Evolutionary conservation across 2,113 vertebrate species (phyloP).

Genomic region (Neolamprologus falcicula): DNA sequence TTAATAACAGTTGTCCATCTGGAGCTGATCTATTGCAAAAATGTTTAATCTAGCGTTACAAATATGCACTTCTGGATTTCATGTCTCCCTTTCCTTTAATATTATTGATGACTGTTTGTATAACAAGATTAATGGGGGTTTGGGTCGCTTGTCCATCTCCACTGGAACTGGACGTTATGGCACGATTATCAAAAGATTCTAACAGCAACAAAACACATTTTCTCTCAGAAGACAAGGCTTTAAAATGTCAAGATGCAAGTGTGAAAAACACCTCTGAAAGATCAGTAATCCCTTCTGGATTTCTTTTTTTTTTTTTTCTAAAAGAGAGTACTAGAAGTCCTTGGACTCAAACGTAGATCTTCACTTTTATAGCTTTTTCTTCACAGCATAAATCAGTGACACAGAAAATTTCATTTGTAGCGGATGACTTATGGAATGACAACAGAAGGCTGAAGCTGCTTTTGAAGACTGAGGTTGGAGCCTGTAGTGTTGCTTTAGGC

Average conservation of each 20-base stretch:
- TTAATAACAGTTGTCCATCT: neutral
- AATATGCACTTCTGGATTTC: neutral
- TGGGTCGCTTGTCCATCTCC: neutral
- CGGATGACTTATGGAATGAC: conserved; percentile 60
- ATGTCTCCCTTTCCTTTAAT: neutral
- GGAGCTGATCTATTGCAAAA: neutral
- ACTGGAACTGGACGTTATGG: neutral
- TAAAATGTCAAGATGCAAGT: neutral
- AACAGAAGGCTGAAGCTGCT: conserved; percentile 42
- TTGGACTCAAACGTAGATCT: conserved; percentile 21
- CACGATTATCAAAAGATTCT: neutral
- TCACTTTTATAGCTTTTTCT: conserved; percentile 42
- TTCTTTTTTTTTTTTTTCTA: neutral
- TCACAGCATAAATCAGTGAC: conserved; percentile 56
- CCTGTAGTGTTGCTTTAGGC: conserved; percentile 57
- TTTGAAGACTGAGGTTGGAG: conserved; percentile 50
- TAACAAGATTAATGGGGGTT: neutral
- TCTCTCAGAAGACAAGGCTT: neutral
- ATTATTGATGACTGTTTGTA: neutral
- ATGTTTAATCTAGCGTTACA: neutral
- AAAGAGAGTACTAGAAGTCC: neutral
- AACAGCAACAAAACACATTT: neutral
- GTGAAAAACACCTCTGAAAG: neutral
- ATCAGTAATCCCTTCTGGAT: neutral
- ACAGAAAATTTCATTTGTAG: conserved; percentile 56